phyloP scores from a whole-genome alignment of 2,113 vertebrate genomes.

The Lophius piscatorius region DNA sequence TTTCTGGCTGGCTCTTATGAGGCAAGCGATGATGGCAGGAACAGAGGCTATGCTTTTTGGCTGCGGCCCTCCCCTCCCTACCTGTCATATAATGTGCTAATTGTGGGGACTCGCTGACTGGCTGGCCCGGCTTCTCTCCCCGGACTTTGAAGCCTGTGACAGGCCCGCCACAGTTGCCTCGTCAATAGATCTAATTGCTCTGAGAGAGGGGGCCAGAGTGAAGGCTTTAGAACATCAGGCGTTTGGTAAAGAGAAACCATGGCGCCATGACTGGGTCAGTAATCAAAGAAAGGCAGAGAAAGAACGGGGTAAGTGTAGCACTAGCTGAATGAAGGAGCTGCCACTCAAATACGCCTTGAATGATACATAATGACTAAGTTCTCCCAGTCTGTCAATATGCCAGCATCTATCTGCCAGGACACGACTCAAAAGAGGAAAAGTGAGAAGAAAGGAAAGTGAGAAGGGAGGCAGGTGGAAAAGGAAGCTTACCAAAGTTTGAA shows the following conservation, averaged over 20 bases:
- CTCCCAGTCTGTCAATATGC: conserved; percentile 57
- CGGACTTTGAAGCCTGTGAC: conserved; percentile 58
- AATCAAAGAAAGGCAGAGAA: conserved; percentile 72
- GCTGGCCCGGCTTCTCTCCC: conserved; percentile 47
- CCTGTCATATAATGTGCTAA: conserved; percentile 74
- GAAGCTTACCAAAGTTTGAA: conserved; percentile 14
- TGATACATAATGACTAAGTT: conserved; percentile 70
- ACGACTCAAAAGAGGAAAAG: conserved; percentile 44
- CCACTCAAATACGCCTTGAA: conserved; percentile 66
- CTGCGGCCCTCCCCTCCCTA: conserved; percentile 23
- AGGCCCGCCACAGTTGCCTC: conserved; percentile 61
- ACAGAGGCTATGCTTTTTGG: conserved; percentile 41
- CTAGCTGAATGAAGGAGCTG: conserved; percentile 63
- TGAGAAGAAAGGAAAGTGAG: conserved; percentile 54
- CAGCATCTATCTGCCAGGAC: conserved; percentile 57
- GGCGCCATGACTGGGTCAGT: conserved; percentile 76
- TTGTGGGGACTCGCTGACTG: conserved; percentile 72
- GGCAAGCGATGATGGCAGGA: conserved; percentile 26
- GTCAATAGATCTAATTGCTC: conserved; percentile 79
- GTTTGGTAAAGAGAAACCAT: conserved; percentile 72
- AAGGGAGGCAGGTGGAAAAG: conserved; percentile 49
- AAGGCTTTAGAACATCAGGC: conserved; percentile 61
- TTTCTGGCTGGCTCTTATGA: conserved; percentile 58
- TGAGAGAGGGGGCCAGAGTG: conserved; percentile 54
- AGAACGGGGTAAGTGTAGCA: conserved; percentile 63